Evolutionary conservation across 2,888 invertebrate genomes (phyloP), one percentile per base, ranked within the genome.

Genomic region (Drosophila mayaguana): DNA sequence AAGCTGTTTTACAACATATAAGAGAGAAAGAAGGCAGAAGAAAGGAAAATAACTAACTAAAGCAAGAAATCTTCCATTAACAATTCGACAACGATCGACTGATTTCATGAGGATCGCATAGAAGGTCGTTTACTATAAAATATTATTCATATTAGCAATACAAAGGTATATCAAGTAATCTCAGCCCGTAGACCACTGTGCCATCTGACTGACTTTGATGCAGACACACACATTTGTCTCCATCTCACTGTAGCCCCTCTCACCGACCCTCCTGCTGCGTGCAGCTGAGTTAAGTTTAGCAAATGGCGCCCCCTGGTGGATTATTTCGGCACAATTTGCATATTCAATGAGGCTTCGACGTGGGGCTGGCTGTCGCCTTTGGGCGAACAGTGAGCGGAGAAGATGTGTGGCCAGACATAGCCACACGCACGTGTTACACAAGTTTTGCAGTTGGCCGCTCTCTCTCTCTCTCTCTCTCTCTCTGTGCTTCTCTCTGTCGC

Each of bases 251-350:
- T 11, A 16, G 2, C 16, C 2, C 2, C 32, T 3, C 7, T 16
- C 7, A 0, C 7, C 18, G 0, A 5, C 1, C 1, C 38, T 14
- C 2, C 11, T 20, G 11, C 9, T 12, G 11, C 36, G 11, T 2
- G 20, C 32, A 25, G 4, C 36, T 18, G 22, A 14, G 67, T 67
- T 69, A 64, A 57, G 77, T 67, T 84, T 57, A 69, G 68, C 71
- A 69, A 64, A 57, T 68, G 68, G 53, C 62, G 63, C 63, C 79
- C 50, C 61, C 68, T 74, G 34, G 77, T 76, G 72, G 77, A 84
- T 80, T 88, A 78, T 78, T 88, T 88, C 71, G 82, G 80, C 83
- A 78, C 86, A 79, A 90, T 89, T 90, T 89, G 83, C 86, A 90
- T 89, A 89, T 90, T 89, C 90, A 89, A 89, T 89, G 90, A 88